These are phyloP conservation scores for Blera fallax DNA, from an alignment of 2,888 invertebrate genomes.

Conservation along the genomic window DNA sequence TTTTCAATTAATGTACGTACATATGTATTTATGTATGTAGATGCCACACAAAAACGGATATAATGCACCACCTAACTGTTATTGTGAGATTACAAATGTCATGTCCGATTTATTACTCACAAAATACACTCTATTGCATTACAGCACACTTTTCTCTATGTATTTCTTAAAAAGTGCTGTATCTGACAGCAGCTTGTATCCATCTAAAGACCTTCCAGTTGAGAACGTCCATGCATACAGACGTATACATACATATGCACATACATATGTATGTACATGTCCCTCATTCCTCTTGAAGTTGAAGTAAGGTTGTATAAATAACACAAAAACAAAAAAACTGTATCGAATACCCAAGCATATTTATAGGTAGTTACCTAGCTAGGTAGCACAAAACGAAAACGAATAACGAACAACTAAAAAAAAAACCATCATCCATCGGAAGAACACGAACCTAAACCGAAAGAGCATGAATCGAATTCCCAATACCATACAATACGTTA, in stretches of 20 bases:
- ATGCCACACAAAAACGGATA: no score
- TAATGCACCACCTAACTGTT: no score
- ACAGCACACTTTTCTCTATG: background rate
- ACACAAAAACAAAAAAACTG: conserved; percentile 12
- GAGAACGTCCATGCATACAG: background rate
- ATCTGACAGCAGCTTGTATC: background rate
- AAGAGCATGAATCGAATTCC: conserved; percentile 65
- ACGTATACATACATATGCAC: background rate
- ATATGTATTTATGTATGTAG: no score
- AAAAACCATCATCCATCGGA: conserved; percentile 20
- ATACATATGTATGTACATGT: background rate
- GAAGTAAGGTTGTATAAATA: background rate
- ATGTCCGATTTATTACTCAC: background rate
- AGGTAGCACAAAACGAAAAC: conserved; percentile 23
- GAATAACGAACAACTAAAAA: background rate
- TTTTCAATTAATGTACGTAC: no score
- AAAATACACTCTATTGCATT: background rate
- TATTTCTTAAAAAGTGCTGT: conserved; percentile 5
- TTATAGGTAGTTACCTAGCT: conserved; percentile 26
- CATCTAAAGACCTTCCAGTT: background rate
- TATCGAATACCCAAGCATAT: conserved; percentile 49
- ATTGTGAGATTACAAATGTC: no score
- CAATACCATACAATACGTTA: conserved; percentile 48
- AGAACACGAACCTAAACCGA: conserved; percentile 50
- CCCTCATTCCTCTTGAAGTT: background rate